These are phyloP conservation scores for Bedellia somnulentella DNA, from an alignment of 2,888 invertebrate genomes.

Conservation along the genomic window DNA sequence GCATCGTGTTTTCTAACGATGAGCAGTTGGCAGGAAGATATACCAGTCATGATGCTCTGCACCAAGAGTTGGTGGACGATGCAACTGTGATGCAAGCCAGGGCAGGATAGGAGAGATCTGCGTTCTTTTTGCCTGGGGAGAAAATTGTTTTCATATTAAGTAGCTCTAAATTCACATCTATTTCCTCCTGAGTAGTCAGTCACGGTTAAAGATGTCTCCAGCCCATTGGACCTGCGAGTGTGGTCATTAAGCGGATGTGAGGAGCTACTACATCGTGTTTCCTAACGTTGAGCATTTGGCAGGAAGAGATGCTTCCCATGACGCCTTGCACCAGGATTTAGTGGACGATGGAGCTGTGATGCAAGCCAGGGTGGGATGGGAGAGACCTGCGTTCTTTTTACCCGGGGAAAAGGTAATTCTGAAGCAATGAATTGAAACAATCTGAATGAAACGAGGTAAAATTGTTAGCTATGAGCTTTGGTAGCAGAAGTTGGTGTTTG, in stretches of 20 bases:
- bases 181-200: too few relatives aligned
- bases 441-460: too few relatives aligned
- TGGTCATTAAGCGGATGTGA: constrained; percentile 88
- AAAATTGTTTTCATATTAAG: too few relatives aligned
- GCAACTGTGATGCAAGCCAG: constrained; percentile 90
- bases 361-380: constrained; percentile 88
- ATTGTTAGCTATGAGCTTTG: not conserved
- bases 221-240: constrained; percentile 77
- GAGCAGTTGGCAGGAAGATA: constrained; percentile 80
- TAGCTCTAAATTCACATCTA: too few relatives aligned
- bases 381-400: constrained; percentile 82
- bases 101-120: constrained; percentile 88
- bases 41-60: constrained; percentile 42
- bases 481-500: not conserved
- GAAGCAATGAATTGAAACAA: not conserved
- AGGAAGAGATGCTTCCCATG: constrained; percentile 64
- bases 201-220: constrained; percentile 70
- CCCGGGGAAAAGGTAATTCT: constrained; percentile 21
- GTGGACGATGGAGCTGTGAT: constrained; percentile 80
- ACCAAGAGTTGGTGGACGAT: constrained; percentile 66
- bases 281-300: constrained; percentile 83
- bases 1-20: constrained; percentile 75
- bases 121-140: constrained; percentile 68
- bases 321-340: constrained; percentile 61
- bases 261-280: constrained; percentile 77